Conservation (phyloP, 1,140 invertebrate genomes). For the Drosophila lacertosa region DNA sequence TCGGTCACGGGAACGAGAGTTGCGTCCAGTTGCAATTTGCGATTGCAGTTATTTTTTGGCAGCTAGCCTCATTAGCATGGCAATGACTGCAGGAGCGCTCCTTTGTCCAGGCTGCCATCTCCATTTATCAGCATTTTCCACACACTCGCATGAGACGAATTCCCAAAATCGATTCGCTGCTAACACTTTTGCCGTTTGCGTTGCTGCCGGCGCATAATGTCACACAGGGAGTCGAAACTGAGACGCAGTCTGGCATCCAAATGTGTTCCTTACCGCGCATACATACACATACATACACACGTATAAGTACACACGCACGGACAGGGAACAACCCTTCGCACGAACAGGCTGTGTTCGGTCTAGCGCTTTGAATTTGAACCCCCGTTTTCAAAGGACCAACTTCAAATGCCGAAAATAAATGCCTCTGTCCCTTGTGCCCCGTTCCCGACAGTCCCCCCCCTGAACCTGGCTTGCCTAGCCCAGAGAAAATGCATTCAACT, state of each 20-base stretch:
- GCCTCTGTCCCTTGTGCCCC: slow-evolving; percentile 45
- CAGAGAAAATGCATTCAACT: slow-evolving; percentile 74
- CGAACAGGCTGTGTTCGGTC: slow-evolving; percentile 68
- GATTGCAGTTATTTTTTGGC: slow-evolving; percentile 21
- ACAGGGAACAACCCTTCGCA: slow-evolving; percentile 66
- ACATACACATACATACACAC: slow-evolving; percentile 18
- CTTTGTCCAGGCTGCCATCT: slow-evolving; percentile 8
- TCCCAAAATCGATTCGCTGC: slow-evolving; percentile 76
- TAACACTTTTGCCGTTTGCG: slow-evolving; percentile 42
- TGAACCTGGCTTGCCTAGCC: slow-evolving; percentile 9
- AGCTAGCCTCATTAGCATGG: slow-evolving; percentile 64
- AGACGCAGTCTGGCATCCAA: slow-evolving; percentile 78
- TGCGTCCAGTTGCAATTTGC: slow-evolving; percentile 19
- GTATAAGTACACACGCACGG: slow-evolving; percentile 19
- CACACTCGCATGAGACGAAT: slow-evolving; percentile 79
- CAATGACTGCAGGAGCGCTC: slow-evolving; percentile 44
- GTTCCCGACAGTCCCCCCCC: background rate
- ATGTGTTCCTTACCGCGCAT: slow-evolving; percentile 65
- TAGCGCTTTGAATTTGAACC: slow-evolving; percentile 81
- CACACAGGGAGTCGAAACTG: slow-evolving; percentile 67
- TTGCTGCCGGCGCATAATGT: slow-evolving; percentile 56
- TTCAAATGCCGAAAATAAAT: slow-evolving; percentile 83
- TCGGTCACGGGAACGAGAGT: slow-evolving; percentile 44
- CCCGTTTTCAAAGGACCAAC: slow-evolving; percentile 80
- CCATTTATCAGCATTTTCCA: slow-evolving; percentile 82